Base-by-base conservation (phyloP, 2,888 invertebrate genomes). In the Diabrotica balteata region DNA sequence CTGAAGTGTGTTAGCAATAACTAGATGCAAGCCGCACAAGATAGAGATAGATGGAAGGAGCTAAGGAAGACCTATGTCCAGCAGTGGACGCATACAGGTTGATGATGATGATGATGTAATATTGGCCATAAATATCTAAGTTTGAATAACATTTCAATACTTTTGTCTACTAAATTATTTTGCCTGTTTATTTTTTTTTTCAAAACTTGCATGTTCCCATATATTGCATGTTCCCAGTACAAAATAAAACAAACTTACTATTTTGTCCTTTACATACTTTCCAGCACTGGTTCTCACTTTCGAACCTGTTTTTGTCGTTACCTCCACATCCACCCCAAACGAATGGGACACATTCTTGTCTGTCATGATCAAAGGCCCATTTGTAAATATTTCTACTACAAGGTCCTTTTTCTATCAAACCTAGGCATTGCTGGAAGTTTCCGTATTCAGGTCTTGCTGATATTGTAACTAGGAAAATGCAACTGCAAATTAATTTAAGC, bases 321-420 rank as follows among this genome's bases (percentile, higher is more conserved):
- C 90, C 91, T 53, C 87, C 87, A 76, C 91, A 91, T 60, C 91
- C 91, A 59, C 91, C 90, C 87, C 90, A 91, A 17, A 88, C 85
- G 77, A 91, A 91, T 72, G 87, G 88, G 67, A 85, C 85, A 80
- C 91, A 91, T 53, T 86, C 85, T 70, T 86, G 86, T 67, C 85
- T 85, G 8, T 87, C 85, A 42, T 86, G 84, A 77, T 89, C 88
- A 81, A 87, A 90, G 22, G 88, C 88, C 91, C 91, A 91, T 83
- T 90, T 91, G 80, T 89, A 88, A 50, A 89, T 85, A 77, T 87
- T 89, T 74, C 88, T 87, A 76, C 88, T 89, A 81, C 77, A 8
- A 87, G 88, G 77, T 8, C 80, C 79, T 66, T 75, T 75, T 58
- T 78, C 79, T 43, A 75, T 71, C 59, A 82, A 84, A 1, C 86